Evolutionary conservation across 2,888 invertebrate genomes (phyloP).

Genomic region (Lamproptera curius): DNA sequence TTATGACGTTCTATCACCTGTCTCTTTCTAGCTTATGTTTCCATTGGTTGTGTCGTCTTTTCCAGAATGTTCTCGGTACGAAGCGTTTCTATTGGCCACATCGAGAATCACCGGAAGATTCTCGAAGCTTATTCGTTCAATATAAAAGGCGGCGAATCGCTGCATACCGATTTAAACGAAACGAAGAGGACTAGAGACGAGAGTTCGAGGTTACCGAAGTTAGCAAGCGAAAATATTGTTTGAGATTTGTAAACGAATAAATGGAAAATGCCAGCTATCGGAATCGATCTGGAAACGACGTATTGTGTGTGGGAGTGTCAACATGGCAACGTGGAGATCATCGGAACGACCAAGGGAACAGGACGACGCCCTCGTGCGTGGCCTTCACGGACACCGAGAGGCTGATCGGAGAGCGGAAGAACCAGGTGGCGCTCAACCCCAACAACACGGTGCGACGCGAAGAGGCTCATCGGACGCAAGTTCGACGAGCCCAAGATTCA

Average conservation of each 20-base stretch:
- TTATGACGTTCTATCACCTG: no score
- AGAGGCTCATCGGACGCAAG: constrained; percentile 88
- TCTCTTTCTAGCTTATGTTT: no score
- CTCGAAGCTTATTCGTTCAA: constrained; percentile 43
- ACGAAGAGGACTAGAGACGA: constrained; percentile 36
- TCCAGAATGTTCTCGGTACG: constrained; percentile 12
- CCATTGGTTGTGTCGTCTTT: no score
- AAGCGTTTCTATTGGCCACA: constrained; percentile 37
- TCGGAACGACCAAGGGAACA: constrained; percentile 83
- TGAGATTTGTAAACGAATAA: constrained; percentile 1
- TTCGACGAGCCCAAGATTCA: constrained; percentile 86
- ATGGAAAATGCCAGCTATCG: constrained; percentile 70
- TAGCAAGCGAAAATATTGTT: constrained; percentile 20
- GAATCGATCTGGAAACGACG: constrained; percentile 68
- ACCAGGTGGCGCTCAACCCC: constrained; percentile 85
- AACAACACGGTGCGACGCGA: constrained; percentile 86
- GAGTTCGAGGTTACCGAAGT: constrained; percentile 47
- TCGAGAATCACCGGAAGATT: constrained; percentile 41
- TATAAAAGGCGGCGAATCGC: constrained; percentile 43
- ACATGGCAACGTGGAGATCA: constrained; percentile 82
- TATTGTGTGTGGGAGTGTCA: constrained; percentile 46
- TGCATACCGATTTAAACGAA: constrained; percentile 58
- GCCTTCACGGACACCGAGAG: constrained; percentile 85
- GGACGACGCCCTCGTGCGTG: constrained; percentile 86
- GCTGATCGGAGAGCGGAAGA: constrained; percentile 85